A percentile compares a stretch with the other conserved stretches of the same genome.
Conservation (phyloP, 2,888 invertebrate genomes). For the Callyntrura guangdongensis region DNA sequence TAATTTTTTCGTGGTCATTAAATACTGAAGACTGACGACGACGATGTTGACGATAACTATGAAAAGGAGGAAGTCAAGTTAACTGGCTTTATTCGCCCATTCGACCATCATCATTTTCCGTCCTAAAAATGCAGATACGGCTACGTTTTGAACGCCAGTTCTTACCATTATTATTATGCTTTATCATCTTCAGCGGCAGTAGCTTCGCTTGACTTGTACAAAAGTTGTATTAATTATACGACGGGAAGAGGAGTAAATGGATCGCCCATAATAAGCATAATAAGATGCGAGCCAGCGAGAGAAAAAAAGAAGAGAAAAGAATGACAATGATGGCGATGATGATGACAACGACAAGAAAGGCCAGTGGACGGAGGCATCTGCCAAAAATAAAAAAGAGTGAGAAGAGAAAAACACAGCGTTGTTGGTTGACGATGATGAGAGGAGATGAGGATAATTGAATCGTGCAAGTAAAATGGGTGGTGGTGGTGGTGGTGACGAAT, state of each 20-base stretch:
- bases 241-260: constrained; percentile 39
- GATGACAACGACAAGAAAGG: constrained; percentile 49
- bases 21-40: constrained; percentile 16
- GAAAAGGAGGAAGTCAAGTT: constrained; percentile 43
- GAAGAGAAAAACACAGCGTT: neutral
- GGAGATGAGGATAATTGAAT: constrained; percentile 75
- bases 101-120: neutral
- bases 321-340: neutral
- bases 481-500: constrained; percentile 7
- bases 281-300: neutral
- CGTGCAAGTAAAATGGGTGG: constrained; percentile 70
- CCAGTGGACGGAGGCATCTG: constrained; percentile 50
- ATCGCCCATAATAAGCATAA: constrained; percentile 43
- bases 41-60: neutral
- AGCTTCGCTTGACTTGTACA: neutral
- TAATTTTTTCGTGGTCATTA: constrained; percentile 50
- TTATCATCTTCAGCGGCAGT: constrained; percentile 44
- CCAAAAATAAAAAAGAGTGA: constrained; percentile 51
- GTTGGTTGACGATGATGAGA: neutral
- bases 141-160: neutral
- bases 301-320: neutral
- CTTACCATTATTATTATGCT: constrained; percentile 6
- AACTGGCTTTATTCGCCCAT: constrained; percentile 12
- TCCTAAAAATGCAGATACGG: neutral
- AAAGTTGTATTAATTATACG: constrained; percentile 58